Evolutionary conservation across 2,797 vertebrate species (phyloP).

Genomic region (Lepilemur ruficaudatus): DNA sequence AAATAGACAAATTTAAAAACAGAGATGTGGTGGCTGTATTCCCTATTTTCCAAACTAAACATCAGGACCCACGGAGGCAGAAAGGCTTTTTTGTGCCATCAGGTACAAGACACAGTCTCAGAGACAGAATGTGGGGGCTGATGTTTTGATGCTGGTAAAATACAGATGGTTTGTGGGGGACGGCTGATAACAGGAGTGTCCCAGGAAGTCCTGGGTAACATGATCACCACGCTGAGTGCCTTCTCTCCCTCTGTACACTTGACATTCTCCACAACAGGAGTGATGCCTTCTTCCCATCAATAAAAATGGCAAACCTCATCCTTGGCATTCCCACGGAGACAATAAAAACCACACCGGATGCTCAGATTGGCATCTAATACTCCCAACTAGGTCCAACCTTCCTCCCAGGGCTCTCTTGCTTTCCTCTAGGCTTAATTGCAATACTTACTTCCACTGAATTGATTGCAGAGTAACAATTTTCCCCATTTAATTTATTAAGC

Average conservation of each 20-base stretch:
- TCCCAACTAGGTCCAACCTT: not conserved
- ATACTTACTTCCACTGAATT: conserved; percentile 31
- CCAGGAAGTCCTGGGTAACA: not conserved
- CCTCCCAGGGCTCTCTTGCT: not conserved
- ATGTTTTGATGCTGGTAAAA: not conserved
- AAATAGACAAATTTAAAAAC: not conserved
- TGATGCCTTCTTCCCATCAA: fast-evolving
- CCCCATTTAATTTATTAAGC: conserved; percentile 50
- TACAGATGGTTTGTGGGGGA: not conserved
- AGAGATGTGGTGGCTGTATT: not conserved
- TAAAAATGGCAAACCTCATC: not conserved
- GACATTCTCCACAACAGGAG: not conserved
- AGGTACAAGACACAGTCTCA: not conserved
- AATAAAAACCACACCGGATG: not conserved
- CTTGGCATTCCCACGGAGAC: not conserved
- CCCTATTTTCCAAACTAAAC: not conserved
- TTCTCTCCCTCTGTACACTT: not conserved
- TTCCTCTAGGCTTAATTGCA: not conserved
- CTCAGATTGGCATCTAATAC: too few relatives aligned
- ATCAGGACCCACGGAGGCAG: not conserved
- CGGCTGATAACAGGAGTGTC: not conserved
- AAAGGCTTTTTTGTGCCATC: not conserved
- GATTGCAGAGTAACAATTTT: not conserved
- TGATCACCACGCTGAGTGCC: fast-evolving
- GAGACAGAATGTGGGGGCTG: not conserved